Evolutionary conservation across 2,797 vertebrate genomes (phyloP).

Genomic region (Gymnothorax reevesii): DNA sequence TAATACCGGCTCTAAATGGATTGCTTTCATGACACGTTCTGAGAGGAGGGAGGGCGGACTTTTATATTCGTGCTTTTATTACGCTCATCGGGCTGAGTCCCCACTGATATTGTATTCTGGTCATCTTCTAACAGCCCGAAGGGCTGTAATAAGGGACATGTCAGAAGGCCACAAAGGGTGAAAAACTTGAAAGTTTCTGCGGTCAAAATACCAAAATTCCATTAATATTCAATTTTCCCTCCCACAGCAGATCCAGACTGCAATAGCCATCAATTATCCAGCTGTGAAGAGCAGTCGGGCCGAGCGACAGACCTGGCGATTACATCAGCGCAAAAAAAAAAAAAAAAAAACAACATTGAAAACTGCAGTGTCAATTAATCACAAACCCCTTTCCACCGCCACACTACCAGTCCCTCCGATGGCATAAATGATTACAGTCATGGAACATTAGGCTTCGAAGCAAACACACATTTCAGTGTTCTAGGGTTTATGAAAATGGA

Average conservation of each 20-base stretch:
- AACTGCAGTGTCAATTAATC: constrained; percentile 22
- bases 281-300: constrained; percentile 14
- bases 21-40: constrained; percentile 30
- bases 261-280: constrained; percentile 47
- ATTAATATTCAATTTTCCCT: constrained; percentile 54
- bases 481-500: constrained; percentile 5
- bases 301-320: constrained; percentile 11
- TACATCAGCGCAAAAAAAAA: background rate
- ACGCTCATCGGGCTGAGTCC: constrained; percentile 40
- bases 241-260: constrained; percentile 31
- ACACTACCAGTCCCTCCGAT: background rate
- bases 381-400: constrained; percentile 4
- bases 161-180: constrained; percentile 49
- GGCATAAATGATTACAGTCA: constrained; percentile 1
- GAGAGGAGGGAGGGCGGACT: constrained; percentile 22
- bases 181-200: constrained; percentile 48
- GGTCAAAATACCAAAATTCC: constrained; percentile 51
- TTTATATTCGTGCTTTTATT: constrained; percentile 41
- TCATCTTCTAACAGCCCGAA: constrained; percentile 48
- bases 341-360: background rate
- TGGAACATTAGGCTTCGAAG: constrained; percentile 2
- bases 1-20: constrained; percentile 19
- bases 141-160: constrained; percentile 57
- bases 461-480: constrained; percentile 11
- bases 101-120: constrained; percentile 49